Evolutionary conservation across 2,888 invertebrate species (phyloP).

Genomic region (Apamea epomidion): DNA sequence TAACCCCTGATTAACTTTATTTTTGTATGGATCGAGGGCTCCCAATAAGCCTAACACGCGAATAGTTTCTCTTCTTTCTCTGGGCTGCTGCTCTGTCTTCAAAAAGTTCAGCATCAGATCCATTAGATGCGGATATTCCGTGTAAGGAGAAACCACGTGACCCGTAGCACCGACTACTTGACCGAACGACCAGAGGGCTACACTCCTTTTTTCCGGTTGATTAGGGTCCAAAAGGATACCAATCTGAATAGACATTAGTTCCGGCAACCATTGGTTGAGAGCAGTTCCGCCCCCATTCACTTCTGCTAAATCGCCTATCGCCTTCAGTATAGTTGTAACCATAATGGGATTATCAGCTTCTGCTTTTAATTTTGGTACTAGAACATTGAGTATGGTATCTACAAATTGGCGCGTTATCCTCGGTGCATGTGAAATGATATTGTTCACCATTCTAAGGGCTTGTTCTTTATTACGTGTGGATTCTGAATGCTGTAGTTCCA

Average conservation of each 20-base stretch:
- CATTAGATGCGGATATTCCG: slow-evolving; percentile 97
- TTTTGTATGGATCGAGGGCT: slow-evolving; percentile 99
- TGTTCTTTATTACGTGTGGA: slow-evolving; percentile 99
- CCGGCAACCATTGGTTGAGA: slow-evolving; percentile 96
- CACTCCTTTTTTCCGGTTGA: slow-evolving; percentile 97
- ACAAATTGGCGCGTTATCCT: slow-evolving; percentile 98
- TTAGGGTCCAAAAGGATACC: slow-evolving; percentile 98
- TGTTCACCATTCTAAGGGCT: slow-evolving; percentile 98
- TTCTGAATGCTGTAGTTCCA: slow-evolving; percentile 98
- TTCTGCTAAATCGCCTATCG: slow-evolving; percentile 98
- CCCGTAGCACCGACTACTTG: slow-evolving; percentile 99
- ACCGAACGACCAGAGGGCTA: slow-evolving; percentile 98
- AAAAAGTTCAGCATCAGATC: slow-evolving; percentile 98
- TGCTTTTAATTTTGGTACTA: slow-evolving; percentile 97
- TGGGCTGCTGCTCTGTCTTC: slow-evolving; percentile 97
- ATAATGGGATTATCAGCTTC: slow-evolving; percentile 97
- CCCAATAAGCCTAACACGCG: slow-evolving; percentile 98
- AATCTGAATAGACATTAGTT: slow-evolving; percentile 96
- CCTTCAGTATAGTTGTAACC: slow-evolving; percentile 96
- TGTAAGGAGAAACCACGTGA: slow-evolving; percentile 98
- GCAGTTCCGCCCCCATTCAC: slow-evolving; percentile 96
- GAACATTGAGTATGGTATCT: slow-evolving; percentile 97
- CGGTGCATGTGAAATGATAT: slow-evolving; percentile 98
- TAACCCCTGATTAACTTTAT: slow-evolving; percentile 98
- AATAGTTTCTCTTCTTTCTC: slow-evolving; percentile 97